Conservation (phyloP, 2,113 vertebrate species). For the Mirounga angustirostris region DNA sequence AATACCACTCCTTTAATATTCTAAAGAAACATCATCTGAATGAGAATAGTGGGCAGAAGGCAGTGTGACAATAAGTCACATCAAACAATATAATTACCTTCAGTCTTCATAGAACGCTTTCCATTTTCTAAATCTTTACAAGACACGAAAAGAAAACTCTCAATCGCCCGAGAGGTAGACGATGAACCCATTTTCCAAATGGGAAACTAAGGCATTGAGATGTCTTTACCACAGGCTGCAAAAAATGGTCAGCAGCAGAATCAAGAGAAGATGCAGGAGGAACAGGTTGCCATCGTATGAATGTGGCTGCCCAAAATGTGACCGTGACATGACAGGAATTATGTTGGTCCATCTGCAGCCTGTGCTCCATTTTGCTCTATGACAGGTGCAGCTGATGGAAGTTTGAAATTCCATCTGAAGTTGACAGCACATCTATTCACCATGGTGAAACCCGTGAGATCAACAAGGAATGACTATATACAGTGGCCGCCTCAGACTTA, state of each 20-base stretch:
- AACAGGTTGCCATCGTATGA: background rate
- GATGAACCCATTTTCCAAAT: slow-evolving; percentile 44
- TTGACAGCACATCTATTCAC: background rate
- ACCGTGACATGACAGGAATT: background rate
- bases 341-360: background rate
- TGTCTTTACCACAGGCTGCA: background rate
- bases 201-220: slow-evolving; percentile 35
- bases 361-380: background rate
- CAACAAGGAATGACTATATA: slow-evolving; percentile 42
- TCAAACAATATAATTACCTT: background rate
- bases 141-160: slow-evolving; percentile 32
- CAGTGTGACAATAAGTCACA: background rate
- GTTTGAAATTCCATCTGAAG: background rate
- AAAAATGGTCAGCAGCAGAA: slow-evolving; percentile 27
- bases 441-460: background rate
- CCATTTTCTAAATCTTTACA: background rate
- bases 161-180: slow-evolving; percentile 65
- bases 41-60: slow-evolving; percentile 7
- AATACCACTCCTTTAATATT: slow-evolving; percentile 41
- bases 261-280: background rate
- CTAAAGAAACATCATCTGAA: slow-evolving; percentile 42
- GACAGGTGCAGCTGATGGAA: background rate
- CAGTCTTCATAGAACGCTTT: background rate
- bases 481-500: background rate
- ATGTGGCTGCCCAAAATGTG: background rate